Evolutionary conservation across 2,113 vertebrate genomes (phyloP), one percentile per base, ranked within the genome.

Genomic region (Candoia aspera): DNA sequence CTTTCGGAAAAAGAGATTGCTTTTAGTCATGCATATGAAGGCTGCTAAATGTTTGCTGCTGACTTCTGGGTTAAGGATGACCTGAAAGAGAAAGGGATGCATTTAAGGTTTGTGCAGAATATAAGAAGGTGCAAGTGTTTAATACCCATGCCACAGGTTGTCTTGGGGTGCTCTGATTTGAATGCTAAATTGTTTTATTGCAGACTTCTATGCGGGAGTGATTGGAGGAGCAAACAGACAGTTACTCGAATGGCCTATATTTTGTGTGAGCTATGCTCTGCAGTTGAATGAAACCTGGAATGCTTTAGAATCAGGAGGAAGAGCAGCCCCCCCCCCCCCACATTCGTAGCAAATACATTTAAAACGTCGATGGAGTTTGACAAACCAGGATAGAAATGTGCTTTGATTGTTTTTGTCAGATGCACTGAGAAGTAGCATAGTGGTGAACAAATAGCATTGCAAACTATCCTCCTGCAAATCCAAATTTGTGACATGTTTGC

Each of bases 301-400:
- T 62, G 42, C 53, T 59, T 83, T 84, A 49, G 54, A 84, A n/a
- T 84, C 89, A 90, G 29, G 0, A 37, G 0, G 0, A n/a, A 59
- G 58, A 49, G 90, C n/a, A 92, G 85, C 86, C 87, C 49, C 49
- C 42, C 42, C 87, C 54, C 59, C 59, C 87, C 49, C n/a, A n/a
- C 2, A 21, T 91, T 90, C 10, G 6, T 55, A 59, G 19, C 87
- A 92, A 92, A 92, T 90, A 29, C 88, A 58, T 90, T 62, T 42
- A 4, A 33, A n/a, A 86, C 3, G 6, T 0, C 0, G 11, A 6
- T 9, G 0, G 54, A 9, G 13, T 29, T 57, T 13, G 1, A n/a
- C 79, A 91, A 73, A 24, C 13, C 0, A 10, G 15, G 24, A 59
- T 21, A 2, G 1, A 0, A 54, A 79, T 2, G 73, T 60, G 83